phyloP scores from a whole-genome alignment of 2,888 invertebrate species.

The Drosophila mettleri region DNA sequence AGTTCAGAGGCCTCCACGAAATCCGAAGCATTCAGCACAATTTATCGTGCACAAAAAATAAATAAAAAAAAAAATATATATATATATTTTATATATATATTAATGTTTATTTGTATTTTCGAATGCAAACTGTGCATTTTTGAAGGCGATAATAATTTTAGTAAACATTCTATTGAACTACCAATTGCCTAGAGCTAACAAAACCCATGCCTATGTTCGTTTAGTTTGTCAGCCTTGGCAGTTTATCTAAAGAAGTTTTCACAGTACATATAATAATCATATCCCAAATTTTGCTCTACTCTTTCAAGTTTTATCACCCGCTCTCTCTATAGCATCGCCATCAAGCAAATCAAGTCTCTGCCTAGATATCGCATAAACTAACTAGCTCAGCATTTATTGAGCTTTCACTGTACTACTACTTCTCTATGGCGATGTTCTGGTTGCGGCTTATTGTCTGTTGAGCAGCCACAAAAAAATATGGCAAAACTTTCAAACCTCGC shows the following conservation, averaged over 20 bases:
- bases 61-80: too few species aligned
- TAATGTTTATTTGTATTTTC: background rate
- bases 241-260: background rate
- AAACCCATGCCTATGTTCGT: too few species aligned
- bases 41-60: too few species aligned
- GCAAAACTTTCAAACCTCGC: constrained; percentile 1
- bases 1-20: constrained; percentile 33
- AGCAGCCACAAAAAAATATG: constrained; percentile 5
- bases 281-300: too few species aligned
- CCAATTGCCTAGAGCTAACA: background rate
- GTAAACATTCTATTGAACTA: background rate
- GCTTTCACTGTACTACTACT: background rate
- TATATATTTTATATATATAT: background rate
- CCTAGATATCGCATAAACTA: background rate
- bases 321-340: background rate
- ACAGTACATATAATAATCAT: too few species aligned
- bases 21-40: constrained; percentile 20
- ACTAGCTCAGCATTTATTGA: background rate
- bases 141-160: constrained; percentile 3
- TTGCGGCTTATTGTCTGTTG: constrained; percentile 9
- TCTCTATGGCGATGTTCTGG: background rate
- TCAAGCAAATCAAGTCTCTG: too few species aligned
- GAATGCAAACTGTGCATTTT: constrained; percentile 1
- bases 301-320: background rate
- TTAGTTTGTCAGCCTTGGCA: background rate